Conservation (phyloP, 2,888 invertebrate species). For the Emmelina monodactyla region DNA sequence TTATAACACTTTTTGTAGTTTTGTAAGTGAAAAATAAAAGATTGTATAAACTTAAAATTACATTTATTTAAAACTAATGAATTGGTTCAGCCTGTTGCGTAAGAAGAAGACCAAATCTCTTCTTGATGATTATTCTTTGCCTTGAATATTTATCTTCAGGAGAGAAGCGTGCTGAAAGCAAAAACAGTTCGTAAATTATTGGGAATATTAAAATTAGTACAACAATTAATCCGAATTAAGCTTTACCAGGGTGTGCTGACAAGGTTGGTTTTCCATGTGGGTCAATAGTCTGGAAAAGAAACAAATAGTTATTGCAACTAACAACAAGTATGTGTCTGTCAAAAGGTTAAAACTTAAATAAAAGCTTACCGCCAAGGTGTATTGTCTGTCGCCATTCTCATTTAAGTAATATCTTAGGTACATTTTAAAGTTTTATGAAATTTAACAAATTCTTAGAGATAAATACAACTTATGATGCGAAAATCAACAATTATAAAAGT, state of each 20-base stretch:
- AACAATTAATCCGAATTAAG: too few relatives aligned
- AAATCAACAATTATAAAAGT: too few relatives aligned
- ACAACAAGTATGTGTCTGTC: too few relatives aligned
- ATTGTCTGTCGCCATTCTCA: constrained; percentile 81
- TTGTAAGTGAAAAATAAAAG: too few relatives aligned
- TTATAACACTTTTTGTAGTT: too few relatives aligned
- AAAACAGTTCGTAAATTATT: constrained; percentile 6
- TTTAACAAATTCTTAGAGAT: too few relatives aligned
- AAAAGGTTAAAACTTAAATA: not conserved
- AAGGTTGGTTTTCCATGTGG: constrained; percentile 81
- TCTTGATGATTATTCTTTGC: constrained; percentile 87
- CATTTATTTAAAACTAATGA: constrained; percentile 56
- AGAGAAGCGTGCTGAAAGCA: constrained; percentile 84
- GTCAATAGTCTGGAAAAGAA: constrained; percentile 74
- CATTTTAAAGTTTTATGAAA: constrained; percentile 30
- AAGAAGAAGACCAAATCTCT: constrained; percentile 84
- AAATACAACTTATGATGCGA: not conserved
- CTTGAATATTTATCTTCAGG: constrained; percentile 94
- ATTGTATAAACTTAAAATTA: not conserved
- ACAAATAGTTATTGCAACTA: constrained; percentile 1
- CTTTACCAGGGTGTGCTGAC: constrained; percentile 87
- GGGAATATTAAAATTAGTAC: not conserved
- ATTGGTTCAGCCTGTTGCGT: constrained; percentile 83
- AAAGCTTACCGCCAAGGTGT: constrained; percentile 81
- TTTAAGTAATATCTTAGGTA: constrained; percentile 68